Evolutionary conservation across 2,888 invertebrate species (phyloP), one percentile per base, ranked within the genome.

Genomic region (Scaeva pyrastri): DNA sequence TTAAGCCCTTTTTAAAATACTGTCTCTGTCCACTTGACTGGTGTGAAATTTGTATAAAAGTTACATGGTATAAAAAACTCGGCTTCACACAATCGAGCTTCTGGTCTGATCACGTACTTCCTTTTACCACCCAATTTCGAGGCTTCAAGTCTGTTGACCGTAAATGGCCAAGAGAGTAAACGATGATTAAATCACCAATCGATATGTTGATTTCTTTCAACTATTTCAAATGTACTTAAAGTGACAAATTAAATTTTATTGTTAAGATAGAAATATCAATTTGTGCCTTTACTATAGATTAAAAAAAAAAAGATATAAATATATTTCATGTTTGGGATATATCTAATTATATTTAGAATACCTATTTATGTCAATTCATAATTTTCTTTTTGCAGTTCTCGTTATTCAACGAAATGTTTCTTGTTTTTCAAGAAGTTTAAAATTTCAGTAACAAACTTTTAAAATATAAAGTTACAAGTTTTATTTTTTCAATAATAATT

Each of bases 271-370:
- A 64, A 12, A 62, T 55, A 78, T 75, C 64, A 82, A 75, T 62
- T 66, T 71, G 84, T 84, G 84, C 84, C 84, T 84, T 80, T 68
- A 50, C 31, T 31, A 80, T 58, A 79, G 52, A 52, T 52, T 71
- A 56, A 84, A 45, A 48, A 41, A 48, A 71, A 11, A 41, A 21
- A 16, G 14, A 26, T n/a, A 62, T 43, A 64, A 21, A 26, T 19
- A 62, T 31, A 64, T 31, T 36, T n/a, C 23, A 7, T 72, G 23
- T 68, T 73, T 48, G 48, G 11, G n/a, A 1, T 11, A 16, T n/a
- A n/a, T n/a, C n/a, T 6, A 39, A 64, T 26, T 31, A 56, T 50
- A 16, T n/a, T 2, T 52, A 7, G 10, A 50, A 62, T 36, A 36
- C 45, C 19, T 19, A 70, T 12, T 12, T 6, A 4, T 31, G 31